Evolutionary conservation across 1,140 invertebrate genomes (phyloP), one percentile per base, ranked within the genome.

Genomic region (Stratiolaelaps scimitus): DNA sequence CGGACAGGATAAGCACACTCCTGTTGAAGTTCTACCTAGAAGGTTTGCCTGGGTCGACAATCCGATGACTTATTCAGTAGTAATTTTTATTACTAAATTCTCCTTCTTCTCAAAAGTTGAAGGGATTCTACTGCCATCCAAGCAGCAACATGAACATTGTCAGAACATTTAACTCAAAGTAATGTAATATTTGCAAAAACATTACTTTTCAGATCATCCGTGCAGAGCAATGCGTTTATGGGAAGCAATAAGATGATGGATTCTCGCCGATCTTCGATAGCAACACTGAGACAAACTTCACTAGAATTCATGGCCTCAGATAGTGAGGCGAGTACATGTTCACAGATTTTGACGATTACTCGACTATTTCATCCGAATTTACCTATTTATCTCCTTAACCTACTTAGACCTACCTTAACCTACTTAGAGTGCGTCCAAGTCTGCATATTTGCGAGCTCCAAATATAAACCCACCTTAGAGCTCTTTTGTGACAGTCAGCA

Each of bases 131-230:
- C 44, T n/a, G 44, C 13, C 44, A 45, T n/a, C n/a, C n/a, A n/a
- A n/a, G n/a, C n/a, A n/a, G n/a, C n/a, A n/a, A n/a, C n/a, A n/a
- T n/a, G n/a, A n/a, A n/a, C n/a, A n/a, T n/a, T n/a, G n/a, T n/a
- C n/a, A n/a, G n/a, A n/a, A n/a, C n/a, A n/a, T n/a, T n/a, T n/a
- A n/a, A n/a, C n/a, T n/a, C n/a, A n/a, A n/a, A n/a, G n/a, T n/a
- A n/a, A n/a, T n/a, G n/a, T n/a, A 45, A 45, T 13, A 45, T 45
- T 45, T 13, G 44, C 44, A 45, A 45, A 48, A 15, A 48, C 47
- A 1, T 60, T n/a, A 15, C 23, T 34, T 60, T 60, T 2, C 53
- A 60, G 53, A 23, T 15, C 23, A 2, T 26, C 53, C 15, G 26
- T 34, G 6, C 53, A 26, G 26, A 34, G 23, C 26, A 26, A 60